Percentiles rank a stretch among this genome's conserved stretches.
Conservation (phyloP, 1,140 invertebrate species). For the Idris sp. region DNA sequence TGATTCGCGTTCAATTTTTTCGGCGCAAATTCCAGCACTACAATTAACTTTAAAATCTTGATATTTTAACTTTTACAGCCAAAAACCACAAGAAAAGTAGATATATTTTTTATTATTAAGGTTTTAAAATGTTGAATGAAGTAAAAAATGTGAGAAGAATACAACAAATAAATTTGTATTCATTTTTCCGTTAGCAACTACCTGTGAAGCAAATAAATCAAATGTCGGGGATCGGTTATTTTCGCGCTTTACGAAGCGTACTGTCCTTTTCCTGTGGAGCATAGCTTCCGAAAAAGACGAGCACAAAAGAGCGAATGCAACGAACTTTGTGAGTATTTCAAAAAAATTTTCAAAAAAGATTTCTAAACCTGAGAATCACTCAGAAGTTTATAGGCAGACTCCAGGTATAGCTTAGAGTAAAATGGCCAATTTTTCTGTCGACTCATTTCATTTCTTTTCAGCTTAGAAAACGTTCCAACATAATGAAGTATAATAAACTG, state of each 20-base stretch:
- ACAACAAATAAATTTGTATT: constrained; percentile 5
- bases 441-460: constrained; percentile 32
- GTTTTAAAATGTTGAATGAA: too few species aligned
- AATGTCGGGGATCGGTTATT: constrained; percentile 32
- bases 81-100: too few species aligned
- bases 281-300: constrained; percentile 27
- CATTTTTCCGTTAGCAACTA: constrained; percentile 15
- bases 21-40: too few species aligned
- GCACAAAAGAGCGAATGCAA: constrained; percentile 23
- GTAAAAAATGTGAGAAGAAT: background rate
- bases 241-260: constrained; percentile 33
- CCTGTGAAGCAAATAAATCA: constrained; percentile 32
- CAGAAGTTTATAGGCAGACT: too few species aligned
- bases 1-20: too few species aligned
- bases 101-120: too few species aligned
- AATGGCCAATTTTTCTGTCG: constrained; percentile 41
- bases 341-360: too few species aligned
- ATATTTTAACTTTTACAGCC: too few species aligned
- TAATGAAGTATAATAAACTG: constrained; percentile 22
- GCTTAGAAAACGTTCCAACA: constrained; percentile 34
- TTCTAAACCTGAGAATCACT: too few species aligned
- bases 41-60: too few species aligned
- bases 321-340: constrained; percentile 17
- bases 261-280: constrained; percentile 24
- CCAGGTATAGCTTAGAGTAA: constrained; percentile 26